Evolutionary conservation across 2,113 vertebrate genomes (phyloP).

Genomic region (Calypte anna): DNA sequence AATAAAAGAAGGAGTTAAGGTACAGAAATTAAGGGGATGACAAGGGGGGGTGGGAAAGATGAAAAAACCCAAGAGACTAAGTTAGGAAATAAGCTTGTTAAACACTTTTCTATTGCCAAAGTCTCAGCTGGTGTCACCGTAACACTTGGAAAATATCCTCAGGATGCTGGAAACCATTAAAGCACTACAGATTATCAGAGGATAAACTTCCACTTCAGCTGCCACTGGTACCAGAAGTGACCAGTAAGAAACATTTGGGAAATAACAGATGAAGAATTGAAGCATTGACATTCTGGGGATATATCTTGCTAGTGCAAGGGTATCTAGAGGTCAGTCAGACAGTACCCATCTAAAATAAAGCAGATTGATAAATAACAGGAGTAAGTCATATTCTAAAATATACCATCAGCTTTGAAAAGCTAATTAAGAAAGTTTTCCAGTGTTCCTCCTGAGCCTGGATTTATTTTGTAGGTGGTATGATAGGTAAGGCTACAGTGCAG

Average conservation of each 20-base stretch:
- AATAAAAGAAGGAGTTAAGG: slow-evolving; percentile 13
- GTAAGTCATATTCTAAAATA: background rate
- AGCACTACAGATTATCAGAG: slow-evolving; percentile 38
- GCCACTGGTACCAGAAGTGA: background rate
- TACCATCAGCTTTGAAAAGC: background rate
- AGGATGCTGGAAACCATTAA: slow-evolving; percentile 38
- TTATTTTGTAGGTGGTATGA: background rate
- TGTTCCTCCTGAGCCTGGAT: background rate
- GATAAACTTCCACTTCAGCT: slow-evolving; percentile 55
- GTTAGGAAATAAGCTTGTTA: slow-evolving; percentile 29
- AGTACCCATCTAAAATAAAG: background rate
- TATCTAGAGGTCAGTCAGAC: slow-evolving; percentile 51
- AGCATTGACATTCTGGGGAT: slow-evolving; percentile 21
- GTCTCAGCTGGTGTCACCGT: slow-evolving; percentile 49
- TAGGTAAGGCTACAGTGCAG: background rate
- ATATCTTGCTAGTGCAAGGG: slow-evolving; percentile 45
- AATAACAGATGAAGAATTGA: slow-evolving; percentile 26
- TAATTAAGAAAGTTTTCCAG: background rate
- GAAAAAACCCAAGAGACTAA: background rate
- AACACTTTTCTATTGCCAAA: slow-evolving; percentile 35
- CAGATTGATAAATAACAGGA: background rate
- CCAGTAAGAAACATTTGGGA: slow-evolving; percentile 15
- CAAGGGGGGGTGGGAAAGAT: background rate
- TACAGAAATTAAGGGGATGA: slow-evolving; percentile 1
- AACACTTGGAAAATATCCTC: slow-evolving; percentile 48